Conservation (phyloP, 37 sponge, comb jelly and placozoan species). For the Eunapius fragilis region DNA sequence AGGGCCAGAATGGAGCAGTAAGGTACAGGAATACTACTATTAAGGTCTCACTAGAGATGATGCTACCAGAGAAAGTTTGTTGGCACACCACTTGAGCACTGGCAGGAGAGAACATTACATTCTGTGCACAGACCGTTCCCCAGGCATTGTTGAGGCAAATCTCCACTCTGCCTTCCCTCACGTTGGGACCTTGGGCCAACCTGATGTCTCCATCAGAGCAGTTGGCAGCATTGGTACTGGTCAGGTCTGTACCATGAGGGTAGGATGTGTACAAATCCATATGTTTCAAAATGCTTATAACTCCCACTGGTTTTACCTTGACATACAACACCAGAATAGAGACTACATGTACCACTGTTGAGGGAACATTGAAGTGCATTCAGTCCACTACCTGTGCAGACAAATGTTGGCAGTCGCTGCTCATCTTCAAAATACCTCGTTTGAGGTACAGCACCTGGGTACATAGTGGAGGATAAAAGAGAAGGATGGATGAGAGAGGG, state of each 20-base stretch:
- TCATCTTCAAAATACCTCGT: not conserved
- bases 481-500: too few species aligned
- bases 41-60: not conserved
- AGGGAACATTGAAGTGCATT: not conserved
- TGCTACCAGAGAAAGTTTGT: not conserved
- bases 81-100: not conserved
- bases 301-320: not conserved
- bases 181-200: not conserved
- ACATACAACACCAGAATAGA: not conserved
- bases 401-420: not conserved
- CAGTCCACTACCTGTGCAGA: not conserved
- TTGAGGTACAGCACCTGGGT: not conserved
- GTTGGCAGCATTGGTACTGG: not conserved
- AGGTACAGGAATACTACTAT: not conserved
- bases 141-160: not conserved
- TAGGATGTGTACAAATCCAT: not conserved
- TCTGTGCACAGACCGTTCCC: not conserved
- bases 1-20: not conserved
- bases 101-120: not conserved
- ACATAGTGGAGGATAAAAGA: too few species aligned
- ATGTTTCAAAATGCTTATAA: not conserved
- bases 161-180: not conserved
- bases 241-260: not conserved
- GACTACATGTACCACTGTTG: not conserved
- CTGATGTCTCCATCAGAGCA: not conserved